Evolutionary conservation across 2,113 vertebrate species (phyloP).

Genomic region (Reinhardtius hippoglossoides): DNA sequence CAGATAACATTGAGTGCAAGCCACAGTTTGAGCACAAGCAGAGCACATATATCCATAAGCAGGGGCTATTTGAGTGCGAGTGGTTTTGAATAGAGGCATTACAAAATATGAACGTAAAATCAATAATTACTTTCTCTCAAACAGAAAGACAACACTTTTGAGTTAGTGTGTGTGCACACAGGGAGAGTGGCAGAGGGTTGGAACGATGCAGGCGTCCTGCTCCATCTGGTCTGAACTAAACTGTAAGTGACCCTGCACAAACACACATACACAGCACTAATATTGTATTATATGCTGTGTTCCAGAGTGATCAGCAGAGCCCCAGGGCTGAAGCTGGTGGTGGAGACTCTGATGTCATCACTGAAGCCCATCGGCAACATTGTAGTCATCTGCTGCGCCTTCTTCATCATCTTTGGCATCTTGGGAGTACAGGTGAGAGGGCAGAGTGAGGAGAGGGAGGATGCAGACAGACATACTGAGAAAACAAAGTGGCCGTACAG

Average conservation of each 20-base stretch:
- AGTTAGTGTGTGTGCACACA: not conserved
- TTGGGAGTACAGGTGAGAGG: constrained; percentile 96
- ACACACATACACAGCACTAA: constrained; percentile 3
- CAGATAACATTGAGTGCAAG: not conserved
- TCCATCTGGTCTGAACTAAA: constrained; percentile 48
- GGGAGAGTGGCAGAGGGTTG: not conserved
- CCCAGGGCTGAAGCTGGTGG: constrained; percentile 97
- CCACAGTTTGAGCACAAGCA: too few relatives aligned
- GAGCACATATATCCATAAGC: too few relatives aligned
- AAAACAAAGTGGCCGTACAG: not conserved
- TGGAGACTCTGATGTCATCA: constrained; percentile 98
- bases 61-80: too few relatives aligned
- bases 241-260: constrained; percentile 5
- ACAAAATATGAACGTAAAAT: too few relatives aligned
- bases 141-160: too few relatives aligned
- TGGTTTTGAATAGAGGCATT: too few relatives aligned
- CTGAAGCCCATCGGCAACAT: constrained; percentile 99
- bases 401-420: constrained; percentile 99
- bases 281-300: constrained; percentile 19
- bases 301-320: constrained; percentile 96
- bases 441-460: too few relatives aligned
- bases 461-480: too few relatives aligned
- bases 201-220: not conserved
- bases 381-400: constrained; percentile 99
- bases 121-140: too few relatives aligned